Percentiles rank a stretch among this genome's conserved stretches.
phyloP scores from a whole-genome alignment of 2,888 invertebrate genomes.

The Leptinotarsa haldemani region DNA sequence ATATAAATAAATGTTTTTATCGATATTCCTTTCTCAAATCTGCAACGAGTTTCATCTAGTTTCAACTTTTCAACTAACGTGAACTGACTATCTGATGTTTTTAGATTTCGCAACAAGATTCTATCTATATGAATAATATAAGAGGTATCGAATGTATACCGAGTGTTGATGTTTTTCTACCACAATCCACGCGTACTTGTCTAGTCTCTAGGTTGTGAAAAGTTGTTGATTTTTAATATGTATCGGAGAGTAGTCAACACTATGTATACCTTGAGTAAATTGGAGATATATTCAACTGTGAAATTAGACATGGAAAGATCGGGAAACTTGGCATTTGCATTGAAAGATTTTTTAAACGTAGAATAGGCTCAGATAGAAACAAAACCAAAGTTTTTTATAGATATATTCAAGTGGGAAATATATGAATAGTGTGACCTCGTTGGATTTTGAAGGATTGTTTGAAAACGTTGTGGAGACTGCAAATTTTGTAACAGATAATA shows the following conservation, averaged over 20 bases:
- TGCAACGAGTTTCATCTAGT: background rate
- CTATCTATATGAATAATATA: constrained; percentile 12
- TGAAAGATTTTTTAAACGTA: constrained; percentile 2
- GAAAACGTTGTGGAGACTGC: constrained; percentile 53
- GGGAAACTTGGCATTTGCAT: background rate
- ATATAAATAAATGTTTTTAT: too few relatives aligned
- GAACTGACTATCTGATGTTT: constrained; percentile 19
- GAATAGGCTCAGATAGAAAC: background rate
- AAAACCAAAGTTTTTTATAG: background rate
- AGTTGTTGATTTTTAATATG: constrained; percentile 10
- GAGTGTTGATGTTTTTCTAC: constrained; percentile 21
- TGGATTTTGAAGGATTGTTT: constrained; percentile 28
- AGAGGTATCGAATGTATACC: constrained; percentile 17
- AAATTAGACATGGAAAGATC: constrained; percentile 21
- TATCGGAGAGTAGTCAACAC: constrained; percentile 12
- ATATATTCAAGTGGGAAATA: background rate
- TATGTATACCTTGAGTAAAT: constrained; percentile 14
- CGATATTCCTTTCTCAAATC: background rate
- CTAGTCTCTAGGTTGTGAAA: constrained; percentile 20
- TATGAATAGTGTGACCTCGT: background rate
- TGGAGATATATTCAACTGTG: constrained; percentile 11
- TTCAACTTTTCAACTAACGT: background rate
- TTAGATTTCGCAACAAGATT: constrained; percentile 6
- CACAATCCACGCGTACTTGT: background rate
- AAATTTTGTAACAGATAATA: constrained; percentile 55